Percentiles rank a stretch among this genome's conserved stretches.
phyloP scores from a whole-genome alignment of 2,888 invertebrate species.

The Orchestes rusci region DNA sequence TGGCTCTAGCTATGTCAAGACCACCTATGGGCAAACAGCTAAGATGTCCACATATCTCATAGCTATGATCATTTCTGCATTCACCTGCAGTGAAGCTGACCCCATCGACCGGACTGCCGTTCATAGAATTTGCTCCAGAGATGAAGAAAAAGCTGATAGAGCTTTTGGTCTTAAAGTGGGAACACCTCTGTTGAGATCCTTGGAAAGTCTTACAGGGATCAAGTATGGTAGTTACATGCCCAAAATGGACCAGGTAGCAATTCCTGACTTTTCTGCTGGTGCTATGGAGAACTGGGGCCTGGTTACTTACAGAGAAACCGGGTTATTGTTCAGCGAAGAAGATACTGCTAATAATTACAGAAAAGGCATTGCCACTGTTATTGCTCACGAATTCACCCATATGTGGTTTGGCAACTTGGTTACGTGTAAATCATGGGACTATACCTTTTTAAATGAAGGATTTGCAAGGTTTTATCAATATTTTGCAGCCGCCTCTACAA shows the following conservation, averaged over 20 bases:
- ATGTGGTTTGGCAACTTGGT: slow-evolving; percentile 79
- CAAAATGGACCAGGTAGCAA: slow-evolving; percentile 75
- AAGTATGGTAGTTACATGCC: slow-evolving; percentile 25
- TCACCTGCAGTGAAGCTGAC: slow-evolving; percentile 39
- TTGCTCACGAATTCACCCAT: slow-evolving; percentile 74
- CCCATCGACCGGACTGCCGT: slow-evolving; percentile 16
- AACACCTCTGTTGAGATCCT: slow-evolving; percentile 21
- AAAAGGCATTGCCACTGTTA: slow-evolving; percentile 57
- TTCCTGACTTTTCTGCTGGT: slow-evolving; percentile 75
- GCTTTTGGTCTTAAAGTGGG: slow-evolving; percentile 27
- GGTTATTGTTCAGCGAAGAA: slow-evolving; percentile 46
- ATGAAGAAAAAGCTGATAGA: slow-evolving; percentile 19
- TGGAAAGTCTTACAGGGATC: slow-evolving; percentile 26
- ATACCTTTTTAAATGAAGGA: slow-evolving; percentile 68
- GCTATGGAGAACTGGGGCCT: slow-evolving; percentile 94
- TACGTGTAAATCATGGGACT: slow-evolving; percentile 69
- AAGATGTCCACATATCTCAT: slow-evolving; percentile 80
- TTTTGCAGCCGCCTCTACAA: slow-evolving; percentile 35
- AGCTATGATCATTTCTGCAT: slow-evolving; percentile 78
- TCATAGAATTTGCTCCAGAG: slow-evolving; percentile 29
- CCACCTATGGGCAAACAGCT: slow-evolving; percentile 43
- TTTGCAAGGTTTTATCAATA: slow-evolving; percentile 72
- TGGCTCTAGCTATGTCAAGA: slow-evolving; percentile 4
- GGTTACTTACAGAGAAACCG: slow-evolving; percentile 68
- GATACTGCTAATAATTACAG: slow-evolving; percentile 52